Evolutionary conservation across 2,888 invertebrate species (phyloP).

Genomic region (Drosophila eohydei): DNA sequence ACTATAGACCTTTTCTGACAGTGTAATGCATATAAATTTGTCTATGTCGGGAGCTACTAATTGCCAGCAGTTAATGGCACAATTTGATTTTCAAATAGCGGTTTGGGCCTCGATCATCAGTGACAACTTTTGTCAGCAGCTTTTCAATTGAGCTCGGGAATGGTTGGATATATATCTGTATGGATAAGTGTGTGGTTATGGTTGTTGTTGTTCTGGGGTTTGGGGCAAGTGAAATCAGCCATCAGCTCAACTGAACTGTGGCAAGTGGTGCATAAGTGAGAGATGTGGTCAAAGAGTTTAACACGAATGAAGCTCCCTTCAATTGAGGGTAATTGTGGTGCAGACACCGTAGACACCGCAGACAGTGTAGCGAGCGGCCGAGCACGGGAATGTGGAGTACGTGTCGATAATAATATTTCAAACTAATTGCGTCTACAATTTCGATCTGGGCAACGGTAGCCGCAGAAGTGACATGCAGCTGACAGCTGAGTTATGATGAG

Average conservation of each 20-base stretch:
- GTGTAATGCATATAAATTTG: constrained; percentile 2
- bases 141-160: constrained; percentile 60
- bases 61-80: constrained; percentile 74
- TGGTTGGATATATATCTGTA: constrained; percentile 7
- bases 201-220: constrained; percentile 3
- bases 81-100: constrained; percentile 72
- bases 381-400: constrained; percentile 53
- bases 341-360: constrained; percentile 50
- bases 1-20: not conserved
- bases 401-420: constrained; percentile 81
- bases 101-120: constrained; percentile 55
- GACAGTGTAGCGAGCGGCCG: constrained; percentile 1
- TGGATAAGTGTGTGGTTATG: constrained; percentile 4
- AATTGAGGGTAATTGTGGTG: constrained; percentile 79
- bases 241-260: constrained; percentile 29
- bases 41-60: constrained; percentile 52
- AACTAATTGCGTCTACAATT: constrained; percentile 77
- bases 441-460: constrained; percentile 77
- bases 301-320: constrained; percentile 73
- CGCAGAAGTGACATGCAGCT: constrained; percentile 82
- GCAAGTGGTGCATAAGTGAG: constrained; percentile 42
- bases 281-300: constrained; percentile 80
- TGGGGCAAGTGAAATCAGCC: constrained; percentile 60
- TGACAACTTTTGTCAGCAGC: constrained; percentile 81
- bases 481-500: constrained; percentile 79